These are phyloP conservation scores for Drosophila hawaiiensis DNA, from an alignment of 2,888 invertebrate genomes.

Conservation along the genomic window DNA sequence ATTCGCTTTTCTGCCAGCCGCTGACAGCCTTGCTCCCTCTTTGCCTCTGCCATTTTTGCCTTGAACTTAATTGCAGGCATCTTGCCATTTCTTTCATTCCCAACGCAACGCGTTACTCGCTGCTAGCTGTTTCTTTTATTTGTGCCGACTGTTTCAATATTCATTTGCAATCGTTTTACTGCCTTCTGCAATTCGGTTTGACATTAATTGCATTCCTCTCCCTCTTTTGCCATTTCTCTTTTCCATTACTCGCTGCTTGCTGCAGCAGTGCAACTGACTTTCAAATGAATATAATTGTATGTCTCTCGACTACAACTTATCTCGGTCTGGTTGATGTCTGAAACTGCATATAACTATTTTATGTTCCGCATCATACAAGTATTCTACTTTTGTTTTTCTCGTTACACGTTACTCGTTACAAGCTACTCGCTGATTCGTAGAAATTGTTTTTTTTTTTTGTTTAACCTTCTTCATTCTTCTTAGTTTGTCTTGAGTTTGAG, in stretches of 20 bases:
- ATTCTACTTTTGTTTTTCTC: background rate
- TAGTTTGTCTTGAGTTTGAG: background rate
- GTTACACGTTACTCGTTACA: background rate
- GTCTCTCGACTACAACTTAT: no score
- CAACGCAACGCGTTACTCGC: slow-evolving; percentile 1
- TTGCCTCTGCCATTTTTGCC: slow-evolving; percentile 19
- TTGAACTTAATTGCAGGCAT: slow-evolving; percentile 42
- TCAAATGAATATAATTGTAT: background rate
- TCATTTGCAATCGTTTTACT: slow-evolving; percentile 17
- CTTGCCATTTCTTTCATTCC: background rate
- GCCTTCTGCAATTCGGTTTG: slow-evolving; percentile 5
- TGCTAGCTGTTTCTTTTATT: background rate
- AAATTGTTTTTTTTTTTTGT: background rate
- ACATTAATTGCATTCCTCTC: background rate
- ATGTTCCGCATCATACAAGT: background rate
- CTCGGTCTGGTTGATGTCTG: background rate
- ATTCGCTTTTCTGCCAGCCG: slow-evolving; percentile 33
- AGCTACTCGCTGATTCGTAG: background rate
- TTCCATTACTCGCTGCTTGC: background rate
- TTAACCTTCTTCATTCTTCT: background rate
- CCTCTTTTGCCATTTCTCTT: background rate
- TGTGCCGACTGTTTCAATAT: slow-evolving; percentile 18
- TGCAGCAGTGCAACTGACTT: background rate
- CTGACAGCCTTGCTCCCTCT: slow-evolving; percentile 26
- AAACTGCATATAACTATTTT: no score